These are phyloP conservation scores for Scaptomyza flava DNA, from an alignment of 2,888 invertebrate genomes.

Conservation along the genomic window DNA sequence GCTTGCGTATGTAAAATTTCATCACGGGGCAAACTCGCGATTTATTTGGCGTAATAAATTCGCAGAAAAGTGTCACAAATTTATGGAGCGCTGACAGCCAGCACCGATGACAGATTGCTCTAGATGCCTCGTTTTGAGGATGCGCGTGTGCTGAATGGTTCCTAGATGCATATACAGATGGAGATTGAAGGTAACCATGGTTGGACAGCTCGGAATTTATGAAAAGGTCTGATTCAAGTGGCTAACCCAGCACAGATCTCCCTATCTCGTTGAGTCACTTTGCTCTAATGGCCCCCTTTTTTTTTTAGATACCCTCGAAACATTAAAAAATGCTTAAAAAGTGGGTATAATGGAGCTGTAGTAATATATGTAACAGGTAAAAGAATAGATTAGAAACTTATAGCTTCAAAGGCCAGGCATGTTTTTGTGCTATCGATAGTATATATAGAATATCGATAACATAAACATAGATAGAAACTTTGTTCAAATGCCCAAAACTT, in stretches of 20 bases:
- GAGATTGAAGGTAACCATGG: conserved; percentile 8
- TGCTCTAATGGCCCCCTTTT: conserved; percentile 65
- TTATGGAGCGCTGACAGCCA: conserved; percentile 69
- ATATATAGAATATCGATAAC: too few species aligned
- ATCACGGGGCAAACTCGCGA: conserved; percentile 55
- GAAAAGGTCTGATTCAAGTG: conserved; percentile 24
- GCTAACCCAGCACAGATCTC: conserved; percentile 53
- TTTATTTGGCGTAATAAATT: conserved; percentile 77
- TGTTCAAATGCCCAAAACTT: too few species aligned
- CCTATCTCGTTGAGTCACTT: conserved; percentile 53
- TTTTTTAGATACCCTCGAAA: conserved; percentile 22
- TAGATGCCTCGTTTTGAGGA: conserved; percentile 30
- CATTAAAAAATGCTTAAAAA: neutral
- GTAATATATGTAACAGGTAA: too few species aligned
- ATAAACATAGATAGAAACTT: too few species aligned
- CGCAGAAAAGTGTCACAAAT: conserved; percentile 78
- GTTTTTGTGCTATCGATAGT: neutral
- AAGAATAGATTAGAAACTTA: neutral
- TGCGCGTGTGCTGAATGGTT: neutral
- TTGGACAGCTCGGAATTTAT: conserved; percentile 13
- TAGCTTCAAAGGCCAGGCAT: neutral
- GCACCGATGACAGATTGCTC: conserved; percentile 72
- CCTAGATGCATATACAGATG: neutral
- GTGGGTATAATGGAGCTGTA: neutral
- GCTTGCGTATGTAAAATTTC: conserved; percentile 39